A percentile compares a stretch with the other conserved stretches of the same genome.
phyloP scores from a whole-genome alignment of 2,888 invertebrate species.

The Sinopyrophorus schimmeli region DNA sequence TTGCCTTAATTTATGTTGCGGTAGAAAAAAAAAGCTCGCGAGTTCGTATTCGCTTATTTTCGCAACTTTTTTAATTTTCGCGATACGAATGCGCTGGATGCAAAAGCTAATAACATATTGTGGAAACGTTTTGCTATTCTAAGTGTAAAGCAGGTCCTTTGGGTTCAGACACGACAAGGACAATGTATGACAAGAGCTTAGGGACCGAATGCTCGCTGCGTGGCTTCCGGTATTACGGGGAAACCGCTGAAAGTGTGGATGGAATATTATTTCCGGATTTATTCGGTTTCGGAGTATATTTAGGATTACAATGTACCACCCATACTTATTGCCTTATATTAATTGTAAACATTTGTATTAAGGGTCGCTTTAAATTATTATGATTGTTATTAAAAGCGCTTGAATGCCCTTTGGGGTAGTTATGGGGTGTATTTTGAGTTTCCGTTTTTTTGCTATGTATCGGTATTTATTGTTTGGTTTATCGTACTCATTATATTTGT shows the following conservation, averaged over 20 bases:
- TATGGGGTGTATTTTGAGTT: not conserved
- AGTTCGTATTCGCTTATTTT: not conserved
- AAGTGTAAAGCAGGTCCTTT: slow-evolving; percentile 32
- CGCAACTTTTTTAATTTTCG: not conserved
- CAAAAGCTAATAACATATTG: slow-evolving; percentile 27
- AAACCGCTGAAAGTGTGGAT: slow-evolving; percentile 32
- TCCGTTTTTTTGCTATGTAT: no score
- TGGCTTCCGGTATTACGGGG: slow-evolving; percentile 31
- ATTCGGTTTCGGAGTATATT: slow-evolving; percentile 31
- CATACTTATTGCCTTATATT: slow-evolving; percentile 26
- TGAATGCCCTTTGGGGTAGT: slow-evolving; percentile 1
- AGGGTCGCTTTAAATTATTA: no score
- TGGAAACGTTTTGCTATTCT: slow-evolving; percentile 34
- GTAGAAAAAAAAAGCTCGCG: no score
- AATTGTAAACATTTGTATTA: slow-evolving; percentile 15
- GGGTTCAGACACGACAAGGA: slow-evolving; percentile 33
- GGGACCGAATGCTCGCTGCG: slow-evolving; percentile 31
- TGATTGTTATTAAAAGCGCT: not conserved
- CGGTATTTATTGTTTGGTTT: no score
- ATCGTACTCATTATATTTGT: no score
- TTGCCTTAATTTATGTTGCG: slow-evolving; percentile 19
- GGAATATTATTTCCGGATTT: slow-evolving; percentile 38
- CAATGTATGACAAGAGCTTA: slow-evolving; percentile 36
- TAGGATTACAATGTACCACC: slow-evolving; percentile 26
- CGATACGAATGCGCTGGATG: no score